Percentiles rank a stretch among this genome's conserved stretches.
Evolutionary conservation across 2,797 vertebrate genomes (phyloP).

Genomic region (Leuciscus waleckii): DNA sequence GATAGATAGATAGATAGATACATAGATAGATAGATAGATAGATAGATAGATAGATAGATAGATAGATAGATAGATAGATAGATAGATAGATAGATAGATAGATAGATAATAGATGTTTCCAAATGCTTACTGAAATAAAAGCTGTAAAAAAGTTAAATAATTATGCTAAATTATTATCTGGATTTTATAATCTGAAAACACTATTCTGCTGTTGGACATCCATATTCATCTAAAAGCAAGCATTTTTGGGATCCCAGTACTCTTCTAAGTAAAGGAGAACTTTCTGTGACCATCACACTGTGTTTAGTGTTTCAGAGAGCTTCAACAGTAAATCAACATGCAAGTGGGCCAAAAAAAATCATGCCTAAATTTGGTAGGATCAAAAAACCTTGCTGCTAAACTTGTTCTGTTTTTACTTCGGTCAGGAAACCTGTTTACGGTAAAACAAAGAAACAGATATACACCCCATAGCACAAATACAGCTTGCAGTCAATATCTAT

Average conservation of each 20-base stretch:
- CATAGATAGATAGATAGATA: too few relatives aligned
- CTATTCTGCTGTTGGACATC: not conserved
- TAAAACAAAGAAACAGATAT: constrained; percentile 7
- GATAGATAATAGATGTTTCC: not conserved
- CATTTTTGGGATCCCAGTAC: not conserved
- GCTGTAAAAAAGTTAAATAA: not conserved
- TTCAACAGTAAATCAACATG: constrained; percentile 61
- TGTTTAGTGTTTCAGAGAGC: constrained; percentile 68
- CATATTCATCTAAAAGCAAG: not conserved
- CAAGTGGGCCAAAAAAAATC: constrained; percentile 63
- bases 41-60: too few relatives aligned
- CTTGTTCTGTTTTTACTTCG: constrained; percentile 35
- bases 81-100: not conserved
- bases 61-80: too few relatives aligned
- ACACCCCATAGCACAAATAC: not conserved
- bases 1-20: too few relatives aligned
- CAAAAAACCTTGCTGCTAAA: constrained; percentile 52
- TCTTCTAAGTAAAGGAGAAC: not conserved
- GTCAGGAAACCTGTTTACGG: not conserved
- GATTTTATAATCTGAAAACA: not conserved
- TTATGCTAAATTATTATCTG: not conserved
- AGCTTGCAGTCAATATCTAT: constrained; percentile 5
- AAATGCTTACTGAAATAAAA: not conserved
- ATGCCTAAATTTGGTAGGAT: constrained; percentile 70
- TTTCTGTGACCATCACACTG: constrained; percentile 29